phyloP scores from a whole-genome alignment of 2,113 vertebrate species.

The Rostratula benghalensis region DNA sequence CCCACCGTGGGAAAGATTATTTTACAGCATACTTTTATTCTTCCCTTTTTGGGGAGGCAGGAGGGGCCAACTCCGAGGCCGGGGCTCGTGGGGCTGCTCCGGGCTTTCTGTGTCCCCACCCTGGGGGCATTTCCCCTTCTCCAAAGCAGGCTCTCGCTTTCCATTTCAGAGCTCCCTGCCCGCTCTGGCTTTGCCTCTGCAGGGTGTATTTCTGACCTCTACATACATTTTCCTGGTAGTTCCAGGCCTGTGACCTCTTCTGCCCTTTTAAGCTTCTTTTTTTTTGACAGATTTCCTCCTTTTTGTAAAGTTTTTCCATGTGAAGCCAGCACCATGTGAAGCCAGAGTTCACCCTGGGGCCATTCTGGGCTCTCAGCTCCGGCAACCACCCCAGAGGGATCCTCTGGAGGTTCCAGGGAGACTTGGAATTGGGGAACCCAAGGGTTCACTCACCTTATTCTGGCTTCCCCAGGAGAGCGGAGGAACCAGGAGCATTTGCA shows the following conservation, averaged over 20 bases:
- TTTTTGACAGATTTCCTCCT: neutral
- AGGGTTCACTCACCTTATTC: neutral
- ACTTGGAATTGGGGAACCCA: neutral
- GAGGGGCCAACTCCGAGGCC: neutral
- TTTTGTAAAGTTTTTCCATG: neutral
- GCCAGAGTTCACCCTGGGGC: neutral
- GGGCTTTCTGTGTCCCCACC: neutral
- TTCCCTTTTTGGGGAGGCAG: neutral
- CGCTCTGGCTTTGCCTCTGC: rapidly evolving
- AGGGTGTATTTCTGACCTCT: rapidly evolving
- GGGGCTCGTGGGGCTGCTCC: rapidly evolving
- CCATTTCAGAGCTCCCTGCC: neutral
- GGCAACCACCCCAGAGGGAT: neutral
- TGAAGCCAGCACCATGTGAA: rapidly evolving
- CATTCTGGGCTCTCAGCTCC: neutral
- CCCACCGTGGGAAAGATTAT: neutral
- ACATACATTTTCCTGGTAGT: rapidly evolving
- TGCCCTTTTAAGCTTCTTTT: neutral
- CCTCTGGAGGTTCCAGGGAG: neutral
- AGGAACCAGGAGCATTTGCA: rapidly evolving
- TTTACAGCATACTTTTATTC: neutral
- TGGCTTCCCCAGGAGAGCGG: rapidly evolving
- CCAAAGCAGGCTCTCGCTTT: neutral
- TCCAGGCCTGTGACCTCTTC: neutral
- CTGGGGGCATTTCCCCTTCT: neutral